Percentiles rank a stretch among this genome's conserved stretches.
Evolutionary conservation across 2,113 vertebrate genomes (phyloP).

Genomic region (Stigmatopora argus): DNA sequence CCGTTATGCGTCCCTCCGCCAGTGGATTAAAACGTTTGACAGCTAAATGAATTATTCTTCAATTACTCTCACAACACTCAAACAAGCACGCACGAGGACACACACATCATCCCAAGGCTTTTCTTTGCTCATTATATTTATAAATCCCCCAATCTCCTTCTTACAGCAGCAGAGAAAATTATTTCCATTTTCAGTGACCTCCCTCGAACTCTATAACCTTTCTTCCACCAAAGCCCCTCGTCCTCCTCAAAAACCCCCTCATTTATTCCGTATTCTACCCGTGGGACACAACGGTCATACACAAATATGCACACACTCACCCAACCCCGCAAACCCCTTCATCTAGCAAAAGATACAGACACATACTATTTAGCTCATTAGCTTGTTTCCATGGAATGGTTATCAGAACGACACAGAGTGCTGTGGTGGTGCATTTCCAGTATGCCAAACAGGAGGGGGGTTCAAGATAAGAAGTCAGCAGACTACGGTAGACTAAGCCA

Average conservation of each 20-base stretch:
- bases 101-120: constrained; percentile 52
- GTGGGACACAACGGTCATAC: constrained; percentile 41
- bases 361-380: constrained; percentile 25
- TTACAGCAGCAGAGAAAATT: constrained; percentile 59
- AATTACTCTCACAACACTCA: constrained; percentile 55
- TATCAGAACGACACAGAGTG: constrained; percentile 66
- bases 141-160: constrained; percentile 66
- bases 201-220: constrained; percentile 62
- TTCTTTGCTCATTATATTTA: constrained; percentile 60
- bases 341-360: constrained; percentile 14
- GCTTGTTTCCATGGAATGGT: constrained; percentile 28
- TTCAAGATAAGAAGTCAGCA: constrained; percentile 44
- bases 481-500: constrained; percentile 47
- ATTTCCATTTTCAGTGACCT: constrained; percentile 53
- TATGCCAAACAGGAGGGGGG: constrained; percentile 44
- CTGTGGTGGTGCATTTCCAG: constrained; percentile 62
- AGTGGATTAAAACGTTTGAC: constrained; percentile 56
- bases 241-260: constrained; percentile 13
- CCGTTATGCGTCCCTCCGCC: constrained; percentile 49
- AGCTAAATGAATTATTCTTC: constrained; percentile 69
- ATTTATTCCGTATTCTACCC: constrained; percentile 44
- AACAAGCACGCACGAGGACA: constrained; percentile 26
- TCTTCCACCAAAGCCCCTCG: constrained; percentile 49
- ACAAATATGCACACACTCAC: constrained; percentile 15
- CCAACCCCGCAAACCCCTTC: constrained; percentile 9